Conservation (phyloP, 2,797 vertebrate species). For the Chrysolophus pictus region DNA sequence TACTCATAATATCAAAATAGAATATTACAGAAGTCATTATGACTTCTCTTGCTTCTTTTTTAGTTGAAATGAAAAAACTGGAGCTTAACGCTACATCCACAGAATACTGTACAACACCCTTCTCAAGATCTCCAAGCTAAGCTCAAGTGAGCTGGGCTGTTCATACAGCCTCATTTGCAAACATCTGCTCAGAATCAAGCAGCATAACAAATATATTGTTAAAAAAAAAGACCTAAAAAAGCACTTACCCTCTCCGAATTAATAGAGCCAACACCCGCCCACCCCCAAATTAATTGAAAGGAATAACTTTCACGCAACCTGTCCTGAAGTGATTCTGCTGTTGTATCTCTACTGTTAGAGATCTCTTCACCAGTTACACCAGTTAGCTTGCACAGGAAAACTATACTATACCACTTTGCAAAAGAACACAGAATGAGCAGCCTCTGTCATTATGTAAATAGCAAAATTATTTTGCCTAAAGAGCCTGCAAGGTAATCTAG, state of each 20-base stretch:
- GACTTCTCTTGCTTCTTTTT: background rate
- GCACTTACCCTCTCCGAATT: too few relatives aligned
- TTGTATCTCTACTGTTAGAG: background rate
- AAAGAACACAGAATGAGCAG: background rate
- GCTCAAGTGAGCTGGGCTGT: background rate
- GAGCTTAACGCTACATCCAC: background rate
- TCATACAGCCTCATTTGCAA: background rate
- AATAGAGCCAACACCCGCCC: too few relatives aligned
- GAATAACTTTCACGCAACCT: background rate
- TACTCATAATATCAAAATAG: background rate
- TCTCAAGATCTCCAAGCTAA: background rate
- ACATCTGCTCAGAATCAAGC: background rate
- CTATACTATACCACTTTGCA: background rate
- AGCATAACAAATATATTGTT: background rate
- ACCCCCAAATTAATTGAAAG: background rate
- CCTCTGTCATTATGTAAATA: background rate
- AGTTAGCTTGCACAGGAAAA: background rate
- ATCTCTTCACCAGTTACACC: accelerated
- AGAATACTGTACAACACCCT: background rate
- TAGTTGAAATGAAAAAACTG: background rate
- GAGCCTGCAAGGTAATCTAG: background rate
- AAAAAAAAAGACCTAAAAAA: background rate
- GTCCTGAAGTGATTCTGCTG: background rate
- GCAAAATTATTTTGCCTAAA: background rate
- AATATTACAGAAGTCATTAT: background rate